Conservation (phyloP, 1,140 invertebrate species). For the Drosophila parvula region DNA sequence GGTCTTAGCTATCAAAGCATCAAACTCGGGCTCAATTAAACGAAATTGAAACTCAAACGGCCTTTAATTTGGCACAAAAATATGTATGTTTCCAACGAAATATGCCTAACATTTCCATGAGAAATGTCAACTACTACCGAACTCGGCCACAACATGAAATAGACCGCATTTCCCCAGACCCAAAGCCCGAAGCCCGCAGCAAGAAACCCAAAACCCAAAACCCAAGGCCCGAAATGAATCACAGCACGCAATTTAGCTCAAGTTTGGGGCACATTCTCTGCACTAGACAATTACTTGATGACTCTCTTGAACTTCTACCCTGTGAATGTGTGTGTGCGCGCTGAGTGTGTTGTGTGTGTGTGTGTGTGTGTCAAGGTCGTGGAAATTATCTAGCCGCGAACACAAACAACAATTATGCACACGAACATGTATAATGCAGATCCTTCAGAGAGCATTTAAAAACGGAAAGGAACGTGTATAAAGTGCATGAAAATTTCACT, state of each 20-base stretch:
- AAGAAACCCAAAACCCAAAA: slow-evolving; percentile 1
- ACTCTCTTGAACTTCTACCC: slow-evolving; percentile 44
- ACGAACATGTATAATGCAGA: slow-evolving; percentile 38
- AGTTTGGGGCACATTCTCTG: slow-evolving; percentile 43
- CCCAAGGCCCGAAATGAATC: slow-evolving; percentile 38
- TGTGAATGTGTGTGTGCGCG: background rate
- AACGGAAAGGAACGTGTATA: background rate
- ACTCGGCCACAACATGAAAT: slow-evolving; percentile 24
- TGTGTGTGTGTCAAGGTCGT: slow-evolving; percentile 47
- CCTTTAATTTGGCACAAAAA: slow-evolving; percentile 21
- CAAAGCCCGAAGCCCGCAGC: background rate
- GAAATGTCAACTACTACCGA: slow-evolving; percentile 29
- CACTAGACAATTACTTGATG: slow-evolving; percentile 52
- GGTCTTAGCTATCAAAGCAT: slow-evolving; percentile 6
- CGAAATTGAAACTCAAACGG: slow-evolving; percentile 1
- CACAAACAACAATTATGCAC: slow-evolving; percentile 39
- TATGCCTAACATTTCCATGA: slow-evolving; percentile 21
- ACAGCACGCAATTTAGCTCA: slow-evolving; percentile 42
- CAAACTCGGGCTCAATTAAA: slow-evolving; percentile 16
- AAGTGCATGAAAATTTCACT: slow-evolving; percentile 16
- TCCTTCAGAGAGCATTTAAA: slow-evolving; percentile 40
- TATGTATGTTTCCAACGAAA: slow-evolving; percentile 6
- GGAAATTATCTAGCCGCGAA: slow-evolving; percentile 51
- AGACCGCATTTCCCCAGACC: slow-evolving; percentile 33
- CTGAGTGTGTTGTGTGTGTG: slow-evolving; percentile 1